These are phyloP conservation scores for Zoanthus gigantus DNA, from an alignment of 92 coral and sea anemone genomes.

Conservation along the genomic window DNA sequence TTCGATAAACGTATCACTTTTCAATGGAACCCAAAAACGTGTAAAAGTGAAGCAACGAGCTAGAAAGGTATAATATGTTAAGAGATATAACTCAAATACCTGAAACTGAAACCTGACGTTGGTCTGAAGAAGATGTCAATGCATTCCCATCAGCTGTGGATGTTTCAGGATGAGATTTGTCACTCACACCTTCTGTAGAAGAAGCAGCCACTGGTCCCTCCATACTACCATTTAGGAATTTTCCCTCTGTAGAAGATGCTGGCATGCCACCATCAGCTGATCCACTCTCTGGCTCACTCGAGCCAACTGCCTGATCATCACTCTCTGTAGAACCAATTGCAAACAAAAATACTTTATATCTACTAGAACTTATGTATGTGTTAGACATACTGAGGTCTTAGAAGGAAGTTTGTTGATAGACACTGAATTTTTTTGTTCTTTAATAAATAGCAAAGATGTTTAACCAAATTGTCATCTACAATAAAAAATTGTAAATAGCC, in stretches of 20 bases:
- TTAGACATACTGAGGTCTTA: too few species aligned
- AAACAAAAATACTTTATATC: too few species aligned
- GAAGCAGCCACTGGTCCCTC: slow-evolving; percentile 37
- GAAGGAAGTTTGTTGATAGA: too few species aligned
- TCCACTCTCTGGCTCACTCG: slow-evolving; percentile 80
- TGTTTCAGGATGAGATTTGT: slow-evolving; percentile 16
- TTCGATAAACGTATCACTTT: too few species aligned
- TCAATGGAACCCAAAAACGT: too few species aligned
- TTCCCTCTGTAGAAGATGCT: slow-evolving; percentile 27
- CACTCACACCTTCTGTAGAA: slow-evolving; percentile 7
- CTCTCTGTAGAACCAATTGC: slow-evolving; percentile 44
- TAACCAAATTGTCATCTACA: too few species aligned
- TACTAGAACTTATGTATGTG: too few species aligned
- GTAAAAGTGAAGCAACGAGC: too few species aligned
- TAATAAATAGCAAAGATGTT: too few species aligned
- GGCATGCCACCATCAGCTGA: slow-evolving; percentile 16
- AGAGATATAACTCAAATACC: slow-evolving; percentile 27
- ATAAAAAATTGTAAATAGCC: too few species aligned
- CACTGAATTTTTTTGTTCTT: too few species aligned
- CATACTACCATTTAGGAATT: slow-evolving; percentile 6
- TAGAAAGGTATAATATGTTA: not conserved
- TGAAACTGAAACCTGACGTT: slow-evolving; percentile 27
- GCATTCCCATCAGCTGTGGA: slow-evolving; percentile 8
- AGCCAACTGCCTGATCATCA: slow-evolving; percentile 83
- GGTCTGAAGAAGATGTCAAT: slow-evolving; percentile 20